Evolutionary conservation across 2,797 vertebrate genomes (phyloP), one percentile per base, ranked within the genome.

Genomic region (Acomys russatus): DNA sequence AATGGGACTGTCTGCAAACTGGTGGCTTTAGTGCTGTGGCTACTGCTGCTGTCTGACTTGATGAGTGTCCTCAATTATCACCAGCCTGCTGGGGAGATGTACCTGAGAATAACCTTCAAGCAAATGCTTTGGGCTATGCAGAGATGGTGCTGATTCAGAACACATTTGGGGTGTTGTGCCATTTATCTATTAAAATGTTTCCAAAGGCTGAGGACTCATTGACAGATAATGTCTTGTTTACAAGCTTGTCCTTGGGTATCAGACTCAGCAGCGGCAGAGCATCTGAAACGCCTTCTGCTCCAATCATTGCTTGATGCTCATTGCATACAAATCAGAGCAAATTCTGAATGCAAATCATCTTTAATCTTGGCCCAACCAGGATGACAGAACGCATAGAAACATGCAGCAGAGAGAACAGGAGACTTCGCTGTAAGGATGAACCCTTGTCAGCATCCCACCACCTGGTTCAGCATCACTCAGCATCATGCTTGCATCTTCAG

Each of bases 201-300:
- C 94, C 64, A 90, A 82, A 92, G 91, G 71, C 82, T n/a, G 49
- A 92, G 28, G 33, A 54, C 73, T 83, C 78, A 54, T 1, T 93
- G 83, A 79, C 51, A 87, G 63, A 78, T 80, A 90, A 92, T 66
- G 89, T 84, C 91, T 94, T 94, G 35, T 94, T 97, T 89, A 76
- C 79, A 83, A 92, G 91, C 33, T 9, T 25, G 15, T 91, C 91
- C 91, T 95, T 89, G 83, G 84, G 70, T 79, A 83, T 89, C 38
- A 79, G 78, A 92, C 33, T 14, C 51, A 9, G 35, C 25, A 49
- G 44, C 38, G 9, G 38, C n/a, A 10, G 74, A 86, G 88, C 83
- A 86, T 17, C n/a, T 70, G 78, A 86, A 94, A 91, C 25, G 56
- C 86, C 79, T 92, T 85, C 88, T 95, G 91, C 33, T 92, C 88